phyloP scores from a whole-genome alignment of 2,113 vertebrate species.

The Grammomys dolichurus region DNA sequence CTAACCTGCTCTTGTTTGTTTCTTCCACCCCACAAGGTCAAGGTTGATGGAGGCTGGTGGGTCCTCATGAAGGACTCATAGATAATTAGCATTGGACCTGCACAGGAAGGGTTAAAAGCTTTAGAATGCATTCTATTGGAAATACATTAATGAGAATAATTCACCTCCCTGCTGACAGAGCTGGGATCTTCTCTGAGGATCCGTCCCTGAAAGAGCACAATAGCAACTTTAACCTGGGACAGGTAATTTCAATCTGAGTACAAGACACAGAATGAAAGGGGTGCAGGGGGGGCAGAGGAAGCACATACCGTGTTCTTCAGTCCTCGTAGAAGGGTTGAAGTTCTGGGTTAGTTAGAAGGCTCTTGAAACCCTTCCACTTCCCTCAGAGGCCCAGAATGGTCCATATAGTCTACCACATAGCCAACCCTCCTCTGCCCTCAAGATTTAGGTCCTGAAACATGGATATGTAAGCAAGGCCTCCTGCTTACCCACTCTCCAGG shows the following conservation, averaged over 20 bases:
- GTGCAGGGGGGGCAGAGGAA: not conserved
- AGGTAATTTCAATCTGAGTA: not conserved
- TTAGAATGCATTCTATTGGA: not conserved
- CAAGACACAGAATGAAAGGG: not conserved
- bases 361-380: not conserved
- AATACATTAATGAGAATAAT: slow-evolving; percentile 9
- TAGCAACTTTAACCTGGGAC: not conserved
- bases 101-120: not conserved
- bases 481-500: not conserved
- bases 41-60: not conserved
- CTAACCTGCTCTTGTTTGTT: not conserved
- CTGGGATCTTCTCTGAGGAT: not conserved
- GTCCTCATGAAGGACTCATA: not conserved
- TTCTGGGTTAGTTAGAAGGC: not conserved
- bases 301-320: rapidly evolving
- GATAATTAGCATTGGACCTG: not conserved
- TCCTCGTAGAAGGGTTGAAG: not conserved
- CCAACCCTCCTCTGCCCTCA: too few species aligned
- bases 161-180: not conserved
- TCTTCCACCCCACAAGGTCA: slow-evolving; percentile 13
- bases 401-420: not conserved
- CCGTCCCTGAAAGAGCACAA: not conserved
- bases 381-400: not conserved
- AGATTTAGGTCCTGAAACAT: not conserved
- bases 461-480: rapidly evolving